These are phyloP conservation scores for Megaustenia siamemsis DNA, from an alignment of 2,888 invertebrate genomes.

Conservation along the genomic window DNA sequence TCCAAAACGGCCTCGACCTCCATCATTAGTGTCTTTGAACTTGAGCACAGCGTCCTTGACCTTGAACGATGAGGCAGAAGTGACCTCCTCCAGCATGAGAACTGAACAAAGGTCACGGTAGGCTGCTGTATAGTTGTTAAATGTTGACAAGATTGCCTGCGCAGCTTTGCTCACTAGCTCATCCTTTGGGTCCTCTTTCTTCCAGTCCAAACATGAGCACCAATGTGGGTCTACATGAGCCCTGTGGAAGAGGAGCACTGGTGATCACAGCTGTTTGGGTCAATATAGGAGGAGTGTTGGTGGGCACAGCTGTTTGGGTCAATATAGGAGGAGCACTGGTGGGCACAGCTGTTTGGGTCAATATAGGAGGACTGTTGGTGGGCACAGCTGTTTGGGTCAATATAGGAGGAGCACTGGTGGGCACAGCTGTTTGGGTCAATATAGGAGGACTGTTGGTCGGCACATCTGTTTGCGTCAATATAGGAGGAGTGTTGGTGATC, in stretches of 20 bases:
- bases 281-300: too few species aligned
- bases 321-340: too few species aligned
- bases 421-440: too few species aligned
- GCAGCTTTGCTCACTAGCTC: neutral
- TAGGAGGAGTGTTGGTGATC: too few species aligned
- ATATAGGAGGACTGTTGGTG: too few species aligned
- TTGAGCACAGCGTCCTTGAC: slow-evolving; percentile 39
- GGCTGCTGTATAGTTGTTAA: slow-evolving; percentile 20
- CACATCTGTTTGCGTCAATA: too few species aligned
- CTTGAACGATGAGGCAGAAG: slow-evolving; percentile 1
- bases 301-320: too few species aligned
- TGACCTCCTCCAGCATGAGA: neutral
- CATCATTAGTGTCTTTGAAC: slow-evolving; percentile 44
- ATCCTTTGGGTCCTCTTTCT: neutral
- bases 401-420: too few species aligned
- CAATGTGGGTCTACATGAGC: slow-evolving; percentile 45
- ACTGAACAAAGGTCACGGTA: slow-evolving; percentile 11
- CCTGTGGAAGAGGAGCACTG: neutral
- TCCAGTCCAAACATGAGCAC: slow-evolving; percentile 44
- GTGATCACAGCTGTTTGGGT: too few species aligned
- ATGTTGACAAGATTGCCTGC: neutral
- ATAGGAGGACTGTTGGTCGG: too few species aligned
- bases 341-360: too few species aligned
- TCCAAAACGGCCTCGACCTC: slow-evolving; percentile 43
- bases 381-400: too few species aligned